Base-by-base conservation (phyloP, 2,797 vertebrate species). In the Acestrorhynchus altus region DNA sequence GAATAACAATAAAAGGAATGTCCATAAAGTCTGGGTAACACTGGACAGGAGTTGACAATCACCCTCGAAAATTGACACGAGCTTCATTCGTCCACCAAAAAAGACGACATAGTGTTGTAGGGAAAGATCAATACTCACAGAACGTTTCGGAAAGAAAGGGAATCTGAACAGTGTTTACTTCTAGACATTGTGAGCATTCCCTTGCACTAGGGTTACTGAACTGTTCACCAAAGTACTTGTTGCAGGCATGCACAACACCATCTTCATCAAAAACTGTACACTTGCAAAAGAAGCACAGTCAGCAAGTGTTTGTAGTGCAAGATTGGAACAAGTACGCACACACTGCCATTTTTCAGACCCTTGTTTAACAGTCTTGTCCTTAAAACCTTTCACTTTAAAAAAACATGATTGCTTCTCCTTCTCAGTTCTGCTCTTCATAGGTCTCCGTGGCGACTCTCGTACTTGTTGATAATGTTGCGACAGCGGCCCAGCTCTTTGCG, bases 401-500 rank as follows among this genome's bases (percentile, higher is more conserved):
- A 40, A 64, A 69, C 65, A 9, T 13, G 28, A 47, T 20, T 61
- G 13, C 42, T 73, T 61, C 42, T 81, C 70, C 31, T 39, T 52
- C 0, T 75, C 0, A 47, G 61, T 0, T 52, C 56, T 22, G 54
- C 76, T 72, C 47, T 83, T 94, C 93, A 97, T 90, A 96, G 92
- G 87, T 94, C 92, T 80, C 95, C 96, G 3, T 96, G 95, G 51
- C 95, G 92, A 11, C 90, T 96, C 91, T 97, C 95, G 75, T 96
- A 97, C 59, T 96, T 95, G 74, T 93, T 94, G 88, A 97, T 93
- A 84, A 96, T 89, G 13, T 92, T 95, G 0, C 95, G 92, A 90
- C 96, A 96, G 74, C 96, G 94, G 65, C 93, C 95, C 0, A 98
- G 93, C 90, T 98, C 96, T 71, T 96, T 93, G 73, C 96, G 92